These are phyloP conservation scores for Apogon hyalosoma DNA, from an alignment of 2,797 vertebrate genomes.

Conservation along the genomic window DNA sequence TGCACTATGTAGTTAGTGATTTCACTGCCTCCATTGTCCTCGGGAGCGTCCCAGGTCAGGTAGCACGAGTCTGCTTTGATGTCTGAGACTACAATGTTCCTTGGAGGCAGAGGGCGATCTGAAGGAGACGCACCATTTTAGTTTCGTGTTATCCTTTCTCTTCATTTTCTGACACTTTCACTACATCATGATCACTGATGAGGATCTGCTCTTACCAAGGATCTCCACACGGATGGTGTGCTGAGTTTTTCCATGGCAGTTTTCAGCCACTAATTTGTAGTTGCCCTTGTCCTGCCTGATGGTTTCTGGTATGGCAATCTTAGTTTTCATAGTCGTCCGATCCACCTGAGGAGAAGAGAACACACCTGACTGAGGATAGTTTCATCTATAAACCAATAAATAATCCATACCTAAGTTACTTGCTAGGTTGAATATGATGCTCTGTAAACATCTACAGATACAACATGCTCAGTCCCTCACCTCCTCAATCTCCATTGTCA, in stretches of 20 bases:
- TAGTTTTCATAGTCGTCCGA: constrained; percentile 89
- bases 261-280: constrained; percentile 91
- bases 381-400: too few relatives aligned
- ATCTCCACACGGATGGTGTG: constrained; percentile 78
- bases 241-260: constrained; percentile 88
- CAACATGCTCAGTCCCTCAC: constrained; percentile 29
- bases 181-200: too few relatives aligned
- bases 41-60: constrained; percentile 94
- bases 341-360: constrained; percentile 74
- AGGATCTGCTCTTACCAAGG: constrained; percentile 70
- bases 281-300: constrained; percentile 89
- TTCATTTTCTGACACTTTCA: too few relatives aligned
- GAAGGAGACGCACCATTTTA: not conserved
- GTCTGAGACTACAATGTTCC: constrained; percentile 91
- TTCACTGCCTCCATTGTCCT: constrained; percentile 97
- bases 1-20: constrained; percentile 96
- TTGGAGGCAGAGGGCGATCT: constrained; percentile 95
- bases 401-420: too few relatives aligned
- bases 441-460: too few relatives aligned
- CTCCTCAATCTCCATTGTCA: constrained; percentile 92
- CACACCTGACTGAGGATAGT: too few relatives aligned
- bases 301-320: constrained; percentile 88
- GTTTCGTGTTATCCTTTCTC: too few relatives aligned
- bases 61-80: constrained; percentile 95
- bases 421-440: too few relatives aligned